Evolutionary conservation across 2,888 invertebrate genomes (phyloP), one percentile per base, ranked within the genome.

Genomic region (Oxyteleia sp.): DNA sequence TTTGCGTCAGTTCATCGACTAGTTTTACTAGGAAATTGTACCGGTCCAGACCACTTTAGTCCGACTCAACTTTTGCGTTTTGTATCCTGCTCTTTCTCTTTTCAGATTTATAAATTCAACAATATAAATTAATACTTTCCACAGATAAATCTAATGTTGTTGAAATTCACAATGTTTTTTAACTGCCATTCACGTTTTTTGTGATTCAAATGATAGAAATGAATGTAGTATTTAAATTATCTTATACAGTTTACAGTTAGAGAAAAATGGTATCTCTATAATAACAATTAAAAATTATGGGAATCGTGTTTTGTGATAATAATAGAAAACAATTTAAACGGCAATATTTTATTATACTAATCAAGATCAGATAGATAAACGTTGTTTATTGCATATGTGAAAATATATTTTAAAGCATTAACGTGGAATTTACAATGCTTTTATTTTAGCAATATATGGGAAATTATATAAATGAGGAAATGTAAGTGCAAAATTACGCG

Each of bases 1-100:
- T 78, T 61, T 57, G 64, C 78, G 55, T 53, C 55, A 55, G 55
- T 45, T 64, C 55, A 79, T 71, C 55, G 49, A 71, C 43, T 59
- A 59, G 29, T 49, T 71, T 63, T 79, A 64, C 63, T 55, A 45
- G 13, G 53, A 72, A 80, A 80, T 53, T 59, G 47, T 71, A 79
- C 79, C 64, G 47, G 79, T 71, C 64, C 41, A 35, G 29, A 78
- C 71, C 45, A 71, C 63, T 79, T 69, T 55, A 13, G 7, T 20
- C 11, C 7, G n/a, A 41, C 18, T 41, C 18, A 16, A 69, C 26
- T 64, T 66, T 63, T 59, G 68, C 23, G 7, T 53, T 41, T 45
- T 45, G 20, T 57, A 57, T 55, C 57, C 16, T 53, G n/a, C 23
- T 68, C 66, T 53, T 43, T 68, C 66, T 53, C 66, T 45, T 51